Percentiles rank a stretch among this genome's conserved stretches.
These are phyloP conservation scores for Tetramorium alpestre DNA, from an alignment of 1,140 invertebrate genomes.

Conservation along the genomic window DNA sequence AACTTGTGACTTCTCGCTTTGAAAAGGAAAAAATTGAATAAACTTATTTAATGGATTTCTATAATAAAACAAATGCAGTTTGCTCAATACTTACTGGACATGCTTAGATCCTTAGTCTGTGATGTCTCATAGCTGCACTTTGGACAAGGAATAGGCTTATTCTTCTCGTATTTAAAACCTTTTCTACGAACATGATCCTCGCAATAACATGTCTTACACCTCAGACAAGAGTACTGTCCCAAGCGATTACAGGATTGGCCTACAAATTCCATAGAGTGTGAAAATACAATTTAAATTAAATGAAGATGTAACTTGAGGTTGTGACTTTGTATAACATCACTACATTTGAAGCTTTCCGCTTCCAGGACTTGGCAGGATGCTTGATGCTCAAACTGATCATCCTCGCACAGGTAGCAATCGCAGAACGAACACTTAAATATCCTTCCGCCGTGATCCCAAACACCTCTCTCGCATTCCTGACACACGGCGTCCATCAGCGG, in stretches of 20 bases:
- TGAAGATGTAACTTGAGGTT: neutral
- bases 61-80: neutral
- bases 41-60: neutral
- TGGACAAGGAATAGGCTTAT: conserved; percentile 96
- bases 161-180: conserved; percentile 96
- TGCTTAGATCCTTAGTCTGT: conserved; percentile 97
- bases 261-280: conserved; percentile 78
- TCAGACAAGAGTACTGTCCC: conserved; percentile 97
- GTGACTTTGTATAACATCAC: neutral
- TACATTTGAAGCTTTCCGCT: conserved; percentile 97
- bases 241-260: conserved; percentile 97
- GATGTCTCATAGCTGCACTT: conserved; percentile 97
- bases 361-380: conserved; percentile 98
- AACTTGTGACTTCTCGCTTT: conserved; percentile 92
- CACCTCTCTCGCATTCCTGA: conserved; percentile 95
- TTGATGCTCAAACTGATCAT: conserved; percentile 99
- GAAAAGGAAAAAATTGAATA: conserved; percentile 71
- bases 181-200: conserved; percentile 98
- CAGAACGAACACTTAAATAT: conserved; percentile 98
- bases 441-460: conserved; percentile 97
- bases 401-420: conserved; percentile 96
- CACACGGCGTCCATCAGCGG: conserved; percentile 95
- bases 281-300: neutral
- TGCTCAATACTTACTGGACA: conserved; percentile 92
- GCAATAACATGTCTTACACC: conserved; percentile 98